Evolutionary conservation across 2,797 vertebrate genomes (phyloP).

Genomic region (Sebastolobus altivelis): DNA sequence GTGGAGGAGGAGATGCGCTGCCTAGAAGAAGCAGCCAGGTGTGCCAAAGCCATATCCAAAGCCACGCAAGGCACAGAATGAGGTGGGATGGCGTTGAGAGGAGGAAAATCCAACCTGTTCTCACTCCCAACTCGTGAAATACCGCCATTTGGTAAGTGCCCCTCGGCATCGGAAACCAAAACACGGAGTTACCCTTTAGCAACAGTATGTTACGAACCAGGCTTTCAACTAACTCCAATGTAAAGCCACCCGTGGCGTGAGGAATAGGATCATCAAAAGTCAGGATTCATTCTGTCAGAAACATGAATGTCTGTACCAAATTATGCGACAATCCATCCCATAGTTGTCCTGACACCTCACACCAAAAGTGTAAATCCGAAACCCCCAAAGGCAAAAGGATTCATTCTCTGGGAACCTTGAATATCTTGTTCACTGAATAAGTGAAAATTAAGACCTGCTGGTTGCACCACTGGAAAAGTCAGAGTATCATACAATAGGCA

Average conservation of each 20-base stretch:
- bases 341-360: not conserved
- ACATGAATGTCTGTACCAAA: not conserved
- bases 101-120: too few relatives aligned
- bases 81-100: too few relatives aligned
- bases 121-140: too few relatives aligned
- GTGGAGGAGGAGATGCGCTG: not conserved
- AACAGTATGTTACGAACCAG: too few relatives aligned
- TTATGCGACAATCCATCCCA: not conserved
- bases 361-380: not conserved
- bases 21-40: not conserved
- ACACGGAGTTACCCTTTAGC: too few relatives aligned
- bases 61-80: too few relatives aligned
- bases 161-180: too few relatives aligned
- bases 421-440: not conserved
- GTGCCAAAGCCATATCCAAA: not conserved
- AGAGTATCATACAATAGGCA: not conserved
- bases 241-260: too few relatives aligned
- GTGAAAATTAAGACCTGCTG: not conserved
- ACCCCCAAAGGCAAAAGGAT: not conserved
- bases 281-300: not conserved
- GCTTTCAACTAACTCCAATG: too few relatives aligned
- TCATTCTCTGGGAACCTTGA: not conserved
- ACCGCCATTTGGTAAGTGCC: too few relatives aligned
- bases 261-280: too few relatives aligned
- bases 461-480: not conserved